phyloP scores from a whole-genome alignment of 2,113 vertebrate species.

The Mus spicilegus region DNA sequence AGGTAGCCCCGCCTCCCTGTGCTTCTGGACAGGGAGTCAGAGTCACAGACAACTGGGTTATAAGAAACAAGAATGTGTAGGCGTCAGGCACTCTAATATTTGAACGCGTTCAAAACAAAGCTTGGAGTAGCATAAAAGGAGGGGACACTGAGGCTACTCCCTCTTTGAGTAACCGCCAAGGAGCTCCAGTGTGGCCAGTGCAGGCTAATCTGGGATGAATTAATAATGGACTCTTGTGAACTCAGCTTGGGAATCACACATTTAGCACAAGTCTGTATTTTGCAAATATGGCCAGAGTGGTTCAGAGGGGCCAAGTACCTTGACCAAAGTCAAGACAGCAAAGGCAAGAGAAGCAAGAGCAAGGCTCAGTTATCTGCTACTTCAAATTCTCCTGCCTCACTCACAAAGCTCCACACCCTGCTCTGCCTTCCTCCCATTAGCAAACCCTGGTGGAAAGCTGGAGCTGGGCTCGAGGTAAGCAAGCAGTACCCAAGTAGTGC shows the following conservation, averaged over 20 bases:
- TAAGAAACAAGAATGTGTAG: neutral
- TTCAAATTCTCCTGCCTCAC: neutral
- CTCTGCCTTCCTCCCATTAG: neutral
- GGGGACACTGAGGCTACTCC: neutral
- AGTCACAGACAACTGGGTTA: neutral
- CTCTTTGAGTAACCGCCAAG: neutral
- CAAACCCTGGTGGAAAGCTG: neutral
- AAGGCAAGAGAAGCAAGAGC: neutral
- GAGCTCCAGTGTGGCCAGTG: neutral
- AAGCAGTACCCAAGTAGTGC: neutral
- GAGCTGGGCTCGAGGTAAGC: neutral
- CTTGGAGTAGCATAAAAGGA: neutral
- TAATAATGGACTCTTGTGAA: neutral
- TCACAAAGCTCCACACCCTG: neutral
- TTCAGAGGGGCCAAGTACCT: neutral
- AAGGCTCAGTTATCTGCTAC: neutral
- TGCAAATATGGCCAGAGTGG: neutral
- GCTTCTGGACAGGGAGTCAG: neutral
- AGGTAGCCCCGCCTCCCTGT: neutral
- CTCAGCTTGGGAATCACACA: neutral
- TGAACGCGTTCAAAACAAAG: neutral
- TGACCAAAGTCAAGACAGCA: neutral
- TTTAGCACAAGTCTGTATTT: neutral
- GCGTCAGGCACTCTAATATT: neutral
- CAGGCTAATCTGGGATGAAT: neutral